Conservation (phyloP, 2,113 vertebrate genomes). For the Aldabrachelys gigantea region DNA sequence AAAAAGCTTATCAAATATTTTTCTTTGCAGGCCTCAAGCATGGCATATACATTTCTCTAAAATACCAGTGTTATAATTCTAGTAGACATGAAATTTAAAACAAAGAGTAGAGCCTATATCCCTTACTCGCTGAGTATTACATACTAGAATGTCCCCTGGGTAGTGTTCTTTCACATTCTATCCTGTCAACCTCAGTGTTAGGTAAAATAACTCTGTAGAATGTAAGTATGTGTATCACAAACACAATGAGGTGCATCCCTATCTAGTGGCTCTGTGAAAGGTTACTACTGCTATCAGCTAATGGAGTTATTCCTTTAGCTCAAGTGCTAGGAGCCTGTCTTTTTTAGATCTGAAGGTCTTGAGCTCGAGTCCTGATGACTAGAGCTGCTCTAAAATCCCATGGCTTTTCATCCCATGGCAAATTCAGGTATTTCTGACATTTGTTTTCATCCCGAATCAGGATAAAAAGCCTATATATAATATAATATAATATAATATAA, state of each 20-base stretch:
- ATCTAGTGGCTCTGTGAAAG: background rate
- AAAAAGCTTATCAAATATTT: background rate
- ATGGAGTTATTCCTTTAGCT: background rate
- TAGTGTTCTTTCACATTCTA: background rate
- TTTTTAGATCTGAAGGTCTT: conserved; percentile 33
- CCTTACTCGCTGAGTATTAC: background rate
- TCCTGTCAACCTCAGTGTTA: background rate
- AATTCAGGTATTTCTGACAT: conserved; percentile 23
- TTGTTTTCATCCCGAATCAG: conserved; percentile 53
- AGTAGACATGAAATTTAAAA: background rate
- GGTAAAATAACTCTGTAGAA: background rate
- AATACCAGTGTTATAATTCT: background rate
- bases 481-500: background rate
- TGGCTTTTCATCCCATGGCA: background rate
- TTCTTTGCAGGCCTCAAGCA: background rate
- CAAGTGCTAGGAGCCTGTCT: background rate
- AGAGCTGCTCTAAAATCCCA: conserved; percentile 10
- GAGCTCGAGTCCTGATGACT: background rate
- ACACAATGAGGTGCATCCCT: rapidly evolving
- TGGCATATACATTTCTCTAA: background rate
- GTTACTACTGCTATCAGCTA: background rate
- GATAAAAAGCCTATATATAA: conserved; percentile 21
- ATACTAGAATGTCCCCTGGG: background rate
- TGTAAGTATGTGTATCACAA: background rate
- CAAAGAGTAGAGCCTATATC: background rate